These are phyloP conservation scores for Heliconius nattereri DNA, from an alignment of 1,140 invertebrate genomes.

Conservation along the genomic window DNA sequence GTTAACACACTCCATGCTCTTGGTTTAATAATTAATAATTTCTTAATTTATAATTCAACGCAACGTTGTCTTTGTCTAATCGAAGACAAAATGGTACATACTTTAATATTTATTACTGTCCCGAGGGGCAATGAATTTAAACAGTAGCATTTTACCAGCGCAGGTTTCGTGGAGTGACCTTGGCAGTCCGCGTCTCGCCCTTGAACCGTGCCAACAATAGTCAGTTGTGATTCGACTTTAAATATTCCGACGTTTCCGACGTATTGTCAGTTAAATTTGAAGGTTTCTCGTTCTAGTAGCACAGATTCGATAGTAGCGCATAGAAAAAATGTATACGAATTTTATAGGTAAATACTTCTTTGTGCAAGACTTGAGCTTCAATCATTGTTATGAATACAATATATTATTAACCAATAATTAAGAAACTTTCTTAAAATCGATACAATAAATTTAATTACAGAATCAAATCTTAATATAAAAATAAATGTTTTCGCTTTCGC, in stretches of 20 bases:
- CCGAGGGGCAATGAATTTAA: too few species aligned
- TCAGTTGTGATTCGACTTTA: conserved; percentile 16
- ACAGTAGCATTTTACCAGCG: conserved; percentile 7
- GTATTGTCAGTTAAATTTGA: background rate
- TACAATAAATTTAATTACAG: background rate
- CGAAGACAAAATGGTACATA: too few species aligned
- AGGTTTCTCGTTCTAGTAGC: background rate
- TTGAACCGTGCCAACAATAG: conserved; percentile 44
- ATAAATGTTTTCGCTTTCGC: too few species aligned
- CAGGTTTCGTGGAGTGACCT: conserved; percentile 41
- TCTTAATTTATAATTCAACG: too few species aligned
- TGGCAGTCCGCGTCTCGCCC: conserved; percentile 44
- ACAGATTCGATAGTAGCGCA: background rate
- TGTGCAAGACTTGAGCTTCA: background rate
- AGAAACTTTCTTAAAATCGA: background rate
- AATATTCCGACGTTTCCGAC: background rate
- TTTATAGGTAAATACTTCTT: background rate
- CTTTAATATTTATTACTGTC: too few species aligned
- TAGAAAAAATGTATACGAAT: too few species aligned
- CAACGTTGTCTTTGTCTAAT: too few species aligned
- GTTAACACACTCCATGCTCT: too few species aligned
- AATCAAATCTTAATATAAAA: background rate
- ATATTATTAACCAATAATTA: background rate
- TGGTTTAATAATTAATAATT: too few species aligned
- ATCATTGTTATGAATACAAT: background rate